These are phyloP conservation scores for Parus major DNA, from an alignment of 2,113 vertebrate genomes.

Conservation along the genomic window DNA sequence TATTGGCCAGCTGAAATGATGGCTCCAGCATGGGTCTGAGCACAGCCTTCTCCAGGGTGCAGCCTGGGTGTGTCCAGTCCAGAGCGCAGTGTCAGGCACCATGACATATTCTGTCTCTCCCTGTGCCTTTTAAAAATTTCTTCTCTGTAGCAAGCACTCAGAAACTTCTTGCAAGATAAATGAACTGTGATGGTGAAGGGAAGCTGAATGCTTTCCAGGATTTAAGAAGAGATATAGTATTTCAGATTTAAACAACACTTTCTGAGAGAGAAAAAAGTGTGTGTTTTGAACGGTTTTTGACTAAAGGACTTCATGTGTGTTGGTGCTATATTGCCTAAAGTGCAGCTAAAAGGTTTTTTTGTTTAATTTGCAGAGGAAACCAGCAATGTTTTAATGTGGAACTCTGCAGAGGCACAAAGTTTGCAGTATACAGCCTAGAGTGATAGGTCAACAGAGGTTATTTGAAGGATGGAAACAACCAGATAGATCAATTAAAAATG, in stretches of 20 bases:
- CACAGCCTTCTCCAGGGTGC: not conserved
- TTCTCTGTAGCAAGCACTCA: not conserved
- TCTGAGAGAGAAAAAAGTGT: not conserved
- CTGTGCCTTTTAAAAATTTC: not conserved
- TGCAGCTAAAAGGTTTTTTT: not conserved
- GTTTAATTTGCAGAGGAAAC: not conserved
- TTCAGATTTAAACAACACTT: not conserved
- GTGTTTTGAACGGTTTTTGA: not conserved
- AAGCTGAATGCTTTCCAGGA: constrained; percentile 19
- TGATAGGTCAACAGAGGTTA: not conserved
- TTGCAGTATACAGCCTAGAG: not conserved
- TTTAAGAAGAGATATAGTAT: not conserved
- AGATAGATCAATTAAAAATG: constrained; percentile 21
- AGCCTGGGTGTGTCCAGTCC: not conserved
- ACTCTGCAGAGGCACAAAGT: not conserved
- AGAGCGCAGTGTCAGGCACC: not conserved
- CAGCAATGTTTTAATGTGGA: not conserved
- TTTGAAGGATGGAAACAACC: constrained; percentile 12
- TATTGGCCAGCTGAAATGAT: not conserved
- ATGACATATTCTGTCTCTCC: not conserved
- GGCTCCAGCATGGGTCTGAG: not conserved
- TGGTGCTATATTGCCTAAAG: not conserved
- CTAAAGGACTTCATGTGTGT: not conserved
- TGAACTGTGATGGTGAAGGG: constrained; percentile 12
- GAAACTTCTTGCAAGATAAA: constrained; percentile 32